A percentile compares a stretch with the other conserved stretches of the same genome.
phyloP scores from a whole-genome alignment of 2,113 vertebrate species.

The Xiphophorus maculatus region DNA sequence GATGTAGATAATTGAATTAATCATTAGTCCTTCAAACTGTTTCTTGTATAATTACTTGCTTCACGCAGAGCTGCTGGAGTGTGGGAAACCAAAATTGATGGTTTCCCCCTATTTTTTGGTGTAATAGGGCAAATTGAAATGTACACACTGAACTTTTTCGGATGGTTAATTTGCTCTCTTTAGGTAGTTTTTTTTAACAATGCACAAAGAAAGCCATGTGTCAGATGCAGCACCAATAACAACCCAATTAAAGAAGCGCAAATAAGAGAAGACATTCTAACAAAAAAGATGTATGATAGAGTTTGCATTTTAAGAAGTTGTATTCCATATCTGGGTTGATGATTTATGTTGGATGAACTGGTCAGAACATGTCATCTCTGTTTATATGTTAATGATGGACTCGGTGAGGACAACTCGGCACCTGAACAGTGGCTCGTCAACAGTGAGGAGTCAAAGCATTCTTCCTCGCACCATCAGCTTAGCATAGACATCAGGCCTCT shows the following conservation, averaged over 20 bases:
- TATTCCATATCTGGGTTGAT: not conserved
- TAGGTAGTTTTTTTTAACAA: not conserved
- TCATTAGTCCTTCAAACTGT: constrained; percentile 25
- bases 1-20: constrained; percentile 31
- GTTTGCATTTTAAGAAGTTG: not conserved
- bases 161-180: not conserved
- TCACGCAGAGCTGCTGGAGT: not conserved
- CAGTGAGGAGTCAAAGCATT: not conserved
- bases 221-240: no score
- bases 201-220: no score
- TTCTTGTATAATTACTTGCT: constrained; percentile 8
- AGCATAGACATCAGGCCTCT: constrained; percentile 38
- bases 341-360: not conserved
- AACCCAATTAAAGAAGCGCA: not conserved
- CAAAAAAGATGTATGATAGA: not conserved
- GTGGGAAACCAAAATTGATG: not conserved
- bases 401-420: constrained; percentile 39
- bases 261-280: not conserved
- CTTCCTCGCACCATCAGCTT: constrained; percentile 25
- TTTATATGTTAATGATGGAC: constrained; percentile 29
- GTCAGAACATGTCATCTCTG: constrained; percentile 26
- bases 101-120: not conserved
- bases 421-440: constrained; percentile 40
- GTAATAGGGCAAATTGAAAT: not conserved
- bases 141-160: not conserved